Evolutionary conservation across 1,140 invertebrate species (phyloP).

Genomic region (Zeugodacus cucurbitae): DNA sequence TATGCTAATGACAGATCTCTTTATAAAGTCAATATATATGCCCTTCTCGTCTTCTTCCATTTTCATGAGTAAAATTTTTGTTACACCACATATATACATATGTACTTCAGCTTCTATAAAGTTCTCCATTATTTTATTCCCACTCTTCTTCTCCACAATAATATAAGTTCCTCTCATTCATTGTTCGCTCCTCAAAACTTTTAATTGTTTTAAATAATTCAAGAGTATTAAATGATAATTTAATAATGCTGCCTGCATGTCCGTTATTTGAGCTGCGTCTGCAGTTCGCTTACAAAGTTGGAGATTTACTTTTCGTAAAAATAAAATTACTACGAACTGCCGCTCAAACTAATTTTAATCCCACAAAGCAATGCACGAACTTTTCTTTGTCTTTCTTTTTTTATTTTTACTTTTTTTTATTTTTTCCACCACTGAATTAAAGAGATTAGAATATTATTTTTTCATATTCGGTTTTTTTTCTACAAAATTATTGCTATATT

Average conservation of each 20-base stretch:
- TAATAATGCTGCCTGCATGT: background rate
- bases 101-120: no score
- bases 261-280: background rate
- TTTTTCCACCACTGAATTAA: no score
- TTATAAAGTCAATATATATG: no score
- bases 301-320: background rate
- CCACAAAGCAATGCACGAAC: background rate
- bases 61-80: no score
- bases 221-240: slow-evolving; percentile 4
- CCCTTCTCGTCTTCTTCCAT: no score
- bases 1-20: no score
- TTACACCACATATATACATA: no score
- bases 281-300: background rate
- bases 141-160: background rate
- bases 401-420: background rate
- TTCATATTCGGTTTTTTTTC: no score
- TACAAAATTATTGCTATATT: no score
- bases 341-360: background rate
- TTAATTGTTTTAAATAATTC: background rate
- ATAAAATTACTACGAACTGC: background rate
- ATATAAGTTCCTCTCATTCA: background rate
- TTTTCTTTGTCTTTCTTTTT: background rate
- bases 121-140: background rate
- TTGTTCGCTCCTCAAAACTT: background rate
- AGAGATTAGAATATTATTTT: no score